Percentiles rank a stretch among this genome's conserved stretches.
phyloP scores from a whole-genome alignment of 2,113 vertebrate species.

The Ceuthmochares aereus region DNA sequence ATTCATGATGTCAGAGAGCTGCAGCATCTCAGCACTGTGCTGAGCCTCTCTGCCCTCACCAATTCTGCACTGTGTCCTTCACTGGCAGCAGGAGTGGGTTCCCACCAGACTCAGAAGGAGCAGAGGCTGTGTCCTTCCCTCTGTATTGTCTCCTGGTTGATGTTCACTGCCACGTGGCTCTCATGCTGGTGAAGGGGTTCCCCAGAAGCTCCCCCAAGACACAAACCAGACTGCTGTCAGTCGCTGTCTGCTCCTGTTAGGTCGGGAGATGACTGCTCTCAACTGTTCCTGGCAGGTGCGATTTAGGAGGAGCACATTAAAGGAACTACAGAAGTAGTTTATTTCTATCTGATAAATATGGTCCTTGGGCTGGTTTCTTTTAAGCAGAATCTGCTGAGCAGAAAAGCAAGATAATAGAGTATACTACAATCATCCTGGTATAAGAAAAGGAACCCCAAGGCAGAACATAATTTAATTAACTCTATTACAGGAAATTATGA shows the following conservation, averaged over 20 bases:
- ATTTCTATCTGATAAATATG: background rate
- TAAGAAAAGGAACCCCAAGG: slow-evolving; percentile 20
- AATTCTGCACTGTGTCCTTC: rapidly evolving
- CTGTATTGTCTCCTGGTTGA: background rate
- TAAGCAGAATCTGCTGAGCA: background rate
- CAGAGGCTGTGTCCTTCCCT: background rate
- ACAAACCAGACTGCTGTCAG: background rate
- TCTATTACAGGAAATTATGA: slow-evolving; percentile 49
- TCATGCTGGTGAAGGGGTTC: rapidly evolving
- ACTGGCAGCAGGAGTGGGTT: background rate
- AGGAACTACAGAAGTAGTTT: background rate
- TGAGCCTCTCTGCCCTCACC: background rate
- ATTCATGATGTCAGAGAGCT: rapidly evolving
- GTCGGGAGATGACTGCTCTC: background rate
- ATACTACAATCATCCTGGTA: background rate
- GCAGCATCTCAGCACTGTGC: rapidly evolving
- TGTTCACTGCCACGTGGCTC: rapidly evolving
- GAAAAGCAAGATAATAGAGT: background rate
- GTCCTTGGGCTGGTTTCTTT: background rate
- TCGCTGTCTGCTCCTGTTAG: background rate
- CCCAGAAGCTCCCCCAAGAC: background rate
- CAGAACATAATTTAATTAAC: slow-evolving; percentile 55
- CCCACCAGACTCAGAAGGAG: background rate
- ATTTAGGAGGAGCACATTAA: background rate
- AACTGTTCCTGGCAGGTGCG: background rate